Percentiles rank a stretch among this genome's conserved stretches.
Evolutionary conservation across 2,113 vertebrate genomes (phyloP).

Genomic region (Amazona vittata): DNA sequence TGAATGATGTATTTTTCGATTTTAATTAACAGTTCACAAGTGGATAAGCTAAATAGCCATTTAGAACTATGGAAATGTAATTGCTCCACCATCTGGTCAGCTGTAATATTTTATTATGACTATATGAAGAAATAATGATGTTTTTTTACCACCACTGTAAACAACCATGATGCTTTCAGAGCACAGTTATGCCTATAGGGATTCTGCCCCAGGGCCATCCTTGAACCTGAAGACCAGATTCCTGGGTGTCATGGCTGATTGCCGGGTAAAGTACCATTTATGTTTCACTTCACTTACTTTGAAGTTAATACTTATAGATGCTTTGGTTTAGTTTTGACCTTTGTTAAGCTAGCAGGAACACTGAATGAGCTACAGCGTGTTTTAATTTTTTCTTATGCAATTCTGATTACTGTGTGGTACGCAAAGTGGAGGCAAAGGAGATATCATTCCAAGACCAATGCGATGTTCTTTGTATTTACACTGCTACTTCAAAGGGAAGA

Average conservation of each 20-base stretch:
- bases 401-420: neutral
- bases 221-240: neutral
- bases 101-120: conserved; percentile 74
- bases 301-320: neutral
- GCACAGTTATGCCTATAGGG: neutral
- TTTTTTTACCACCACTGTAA: neutral
- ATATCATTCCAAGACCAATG: conserved; percentile 2
- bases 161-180: neutral
- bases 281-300: neutral
- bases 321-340: neutral
- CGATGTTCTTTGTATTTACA: conserved; percentile 53
- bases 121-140: conserved; percentile 44
- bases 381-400: conserved; percentile 19
- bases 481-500: conserved; percentile 33
- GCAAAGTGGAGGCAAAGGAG: neutral
- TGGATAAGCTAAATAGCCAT: conserved; percentile 72
- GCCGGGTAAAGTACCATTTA: neutral
- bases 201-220: neutral
- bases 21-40: conserved; percentile 66
- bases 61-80: conserved; percentile 78
- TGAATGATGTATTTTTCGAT: conserved; percentile 37
- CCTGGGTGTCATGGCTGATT: neutral
- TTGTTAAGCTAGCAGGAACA: neutral
- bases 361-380: neutral
- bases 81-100: conserved; percentile 85